Percentiles rank a stretch among this genome's conserved stretches.
Evolutionary conservation across 2,797 vertebrate genomes (phyloP).

Genomic region (Merluccius polli): DNA sequence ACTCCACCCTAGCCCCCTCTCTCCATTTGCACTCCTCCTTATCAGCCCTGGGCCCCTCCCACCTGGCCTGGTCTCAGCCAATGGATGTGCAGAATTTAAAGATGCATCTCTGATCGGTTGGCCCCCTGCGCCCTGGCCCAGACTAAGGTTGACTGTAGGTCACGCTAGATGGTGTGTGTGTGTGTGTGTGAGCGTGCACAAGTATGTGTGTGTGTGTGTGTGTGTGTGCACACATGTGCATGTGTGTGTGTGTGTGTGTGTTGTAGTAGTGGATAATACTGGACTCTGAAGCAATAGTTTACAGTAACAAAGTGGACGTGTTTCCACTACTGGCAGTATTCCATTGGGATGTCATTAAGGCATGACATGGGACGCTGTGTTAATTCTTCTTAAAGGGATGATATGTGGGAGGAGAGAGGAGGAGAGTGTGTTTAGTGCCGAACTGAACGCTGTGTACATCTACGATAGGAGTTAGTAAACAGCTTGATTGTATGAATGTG

Average conservation of each 20-base stretch:
- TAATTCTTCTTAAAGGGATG: not conserved
- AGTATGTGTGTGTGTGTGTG: slow-evolving; percentile 8
- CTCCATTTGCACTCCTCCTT: slow-evolving; percentile 59
- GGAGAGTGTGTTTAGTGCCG: not conserved
- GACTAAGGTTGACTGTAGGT: slow-evolving; percentile 77
- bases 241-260: not conserved
- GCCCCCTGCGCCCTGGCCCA: slow-evolving; percentile 58
- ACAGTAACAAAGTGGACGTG: not conserved
- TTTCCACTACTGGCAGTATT: not conserved
- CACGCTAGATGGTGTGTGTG: slow-evolving; percentile 53
- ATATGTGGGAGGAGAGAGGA: not conserved
- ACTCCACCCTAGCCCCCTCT: slow-evolving; percentile 72
- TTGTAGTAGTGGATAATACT: not conserved
- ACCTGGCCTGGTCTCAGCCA: slow-evolving; percentile 70
- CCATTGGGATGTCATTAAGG: not conserved
- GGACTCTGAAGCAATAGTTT: not conserved
- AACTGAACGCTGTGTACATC: not conserved
- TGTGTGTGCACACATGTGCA: not conserved
- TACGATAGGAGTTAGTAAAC: not conserved
- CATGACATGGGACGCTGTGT: not conserved
- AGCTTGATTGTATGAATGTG: not conserved
- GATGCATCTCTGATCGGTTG: slow-evolving; percentile 73
- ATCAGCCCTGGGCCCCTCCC: slow-evolving; percentile 69
- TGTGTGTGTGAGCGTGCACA: slow-evolving; percentile 13
- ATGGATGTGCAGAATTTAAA: slow-evolving; percentile 61